Base-by-base conservation (phyloP, 2,113 vertebrate genomes). In the Tupaia tana region DNA sequence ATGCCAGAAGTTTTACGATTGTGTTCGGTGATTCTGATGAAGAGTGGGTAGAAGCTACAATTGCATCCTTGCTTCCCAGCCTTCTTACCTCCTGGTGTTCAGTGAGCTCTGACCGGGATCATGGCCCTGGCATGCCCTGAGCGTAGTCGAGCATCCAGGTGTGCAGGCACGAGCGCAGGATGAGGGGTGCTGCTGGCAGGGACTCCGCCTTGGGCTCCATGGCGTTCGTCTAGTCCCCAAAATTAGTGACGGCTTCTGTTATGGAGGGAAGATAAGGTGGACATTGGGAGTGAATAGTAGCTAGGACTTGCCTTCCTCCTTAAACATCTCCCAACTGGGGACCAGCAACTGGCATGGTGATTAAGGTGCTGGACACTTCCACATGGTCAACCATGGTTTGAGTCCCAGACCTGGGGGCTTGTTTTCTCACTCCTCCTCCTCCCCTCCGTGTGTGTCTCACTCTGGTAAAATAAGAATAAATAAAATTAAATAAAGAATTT, bases 41-140 rank as follows among this genome's bases (percentile, higher is more conserved):
- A 74, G 75, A 83, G n/a, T 27, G 86, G 88, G 12, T 75, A 84
- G 83, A 95, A 82, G 83, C 31, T 78, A 56, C 31, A 63, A 79
- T 87, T 73, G 74, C 31, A 22, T 25, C 61, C 58, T 90, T 87
- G 52, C 71, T 88, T 83, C 78, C 25, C 59, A 54, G 83, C 52
- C n/a, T 25, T 77, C 88, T 71, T 64, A 19, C 86, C 58, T 29
- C 81, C 69, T 56, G 16, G 8, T 59, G 27, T 31, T 8, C 22
- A 29, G 59, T 89, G 73, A 59, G 34, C 52, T 61, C 31, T 29
- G 3, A 13, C 71, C 58, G 25, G 63, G 81, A 90, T 18, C 71
- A 6, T 15, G 52, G 58, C 2, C 2, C 63, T 88, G 89, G 10
- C 24, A 92, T 61, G 54, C 24, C 69, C 12, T 25, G 64, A 34